A percentile compares a stretch with the other conserved stretches of the same genome.
phyloP scores from a whole-genome alignment of 2,113 vertebrate genomes.

The Otus sunia region DNA sequence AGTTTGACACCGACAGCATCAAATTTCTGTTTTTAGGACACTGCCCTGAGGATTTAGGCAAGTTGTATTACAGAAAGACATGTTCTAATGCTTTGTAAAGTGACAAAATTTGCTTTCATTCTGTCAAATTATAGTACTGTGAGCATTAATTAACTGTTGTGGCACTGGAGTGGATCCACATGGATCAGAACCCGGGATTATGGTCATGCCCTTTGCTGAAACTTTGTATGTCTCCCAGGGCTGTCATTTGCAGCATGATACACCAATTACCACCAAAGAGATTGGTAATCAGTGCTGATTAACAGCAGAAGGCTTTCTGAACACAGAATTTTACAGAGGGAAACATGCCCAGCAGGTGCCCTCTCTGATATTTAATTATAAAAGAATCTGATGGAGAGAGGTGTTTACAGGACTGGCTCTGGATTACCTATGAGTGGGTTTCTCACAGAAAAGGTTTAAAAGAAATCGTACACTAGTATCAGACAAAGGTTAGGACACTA shows the following conservation, averaged over 20 bases:
- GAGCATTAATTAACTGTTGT: background rate
- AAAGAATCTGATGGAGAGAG: background rate
- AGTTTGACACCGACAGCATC: background rate
- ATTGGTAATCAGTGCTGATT: constrained; percentile 70
- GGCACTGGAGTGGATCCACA: background rate
- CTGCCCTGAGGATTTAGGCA: background rate
- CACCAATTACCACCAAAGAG: constrained; percentile 41
- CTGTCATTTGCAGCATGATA: background rate
- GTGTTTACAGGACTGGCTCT: constrained; percentile 9
- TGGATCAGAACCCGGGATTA: background rate
- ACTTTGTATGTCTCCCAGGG: background rate
- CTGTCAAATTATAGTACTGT: background rate
- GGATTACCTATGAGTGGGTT: background rate
- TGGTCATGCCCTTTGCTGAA: background rate
- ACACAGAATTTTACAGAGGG: background rate
- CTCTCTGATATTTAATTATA: constrained; percentile 32
- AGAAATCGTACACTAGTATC: background rate
- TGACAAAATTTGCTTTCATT: background rate
- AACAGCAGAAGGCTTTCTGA: constrained; percentile 49
- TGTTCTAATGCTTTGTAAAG: background rate
- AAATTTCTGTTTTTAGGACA: background rate
- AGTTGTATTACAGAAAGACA: background rate
- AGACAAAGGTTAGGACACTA: constrained; percentile 34
- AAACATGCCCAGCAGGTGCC: constrained; percentile 49
- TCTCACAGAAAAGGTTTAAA: background rate